Conservation (phyloP, 2,797 vertebrate genomes). For the Todus mexicanus region DNA sequence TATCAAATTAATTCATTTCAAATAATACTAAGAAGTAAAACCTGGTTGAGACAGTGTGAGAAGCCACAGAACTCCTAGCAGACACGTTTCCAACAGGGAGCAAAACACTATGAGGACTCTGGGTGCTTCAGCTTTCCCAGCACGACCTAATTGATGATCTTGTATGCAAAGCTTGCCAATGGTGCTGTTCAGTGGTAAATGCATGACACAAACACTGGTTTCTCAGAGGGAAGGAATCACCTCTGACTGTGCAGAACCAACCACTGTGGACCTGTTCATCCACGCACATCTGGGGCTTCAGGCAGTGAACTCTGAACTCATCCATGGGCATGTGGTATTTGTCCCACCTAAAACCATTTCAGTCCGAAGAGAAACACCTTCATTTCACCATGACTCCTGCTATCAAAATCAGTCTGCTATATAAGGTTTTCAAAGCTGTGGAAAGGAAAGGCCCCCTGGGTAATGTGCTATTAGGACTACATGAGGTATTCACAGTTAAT, state of each 20-base stretch:
- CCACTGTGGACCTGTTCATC: accelerated
- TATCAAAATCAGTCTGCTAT: background rate
- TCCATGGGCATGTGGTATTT: background rate
- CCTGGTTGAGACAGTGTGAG: background rate
- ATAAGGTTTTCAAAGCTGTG: background rate
- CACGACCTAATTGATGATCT: background rate
- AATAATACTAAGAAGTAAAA: background rate
- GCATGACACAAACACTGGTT: background rate
- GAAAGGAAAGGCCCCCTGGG: background rate
- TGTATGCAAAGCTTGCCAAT: accelerated
- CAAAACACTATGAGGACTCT: background rate
- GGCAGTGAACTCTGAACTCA: background rate
- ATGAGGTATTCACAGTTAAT: background rate
- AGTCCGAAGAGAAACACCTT: background rate
- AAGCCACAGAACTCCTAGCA: accelerated
- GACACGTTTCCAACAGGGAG: background rate
- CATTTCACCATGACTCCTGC: background rate
- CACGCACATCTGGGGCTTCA: background rate
- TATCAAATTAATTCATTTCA: background rate
- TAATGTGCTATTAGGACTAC: background rate
- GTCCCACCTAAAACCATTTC: background rate
- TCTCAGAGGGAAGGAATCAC: background rate
- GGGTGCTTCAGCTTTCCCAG: background rate
- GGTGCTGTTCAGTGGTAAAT: background rate
- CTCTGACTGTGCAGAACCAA: background rate